Base-by-base conservation (phyloP, 2,888 invertebrate species). In the Kryphioiulus occultus region DNA sequence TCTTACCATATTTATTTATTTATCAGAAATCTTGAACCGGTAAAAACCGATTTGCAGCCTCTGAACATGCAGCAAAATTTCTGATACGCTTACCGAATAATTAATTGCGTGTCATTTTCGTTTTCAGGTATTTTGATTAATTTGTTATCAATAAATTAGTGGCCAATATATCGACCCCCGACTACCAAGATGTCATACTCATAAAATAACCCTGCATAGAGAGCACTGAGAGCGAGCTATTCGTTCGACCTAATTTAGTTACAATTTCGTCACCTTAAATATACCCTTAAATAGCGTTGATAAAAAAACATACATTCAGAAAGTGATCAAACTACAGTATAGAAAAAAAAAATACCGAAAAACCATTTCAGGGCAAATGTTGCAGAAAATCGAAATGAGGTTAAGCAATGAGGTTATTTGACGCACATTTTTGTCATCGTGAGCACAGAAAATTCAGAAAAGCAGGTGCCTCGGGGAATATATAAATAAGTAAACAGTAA, bases 361-460 rank as follows among this genome's bases (percentile, higher is more conserved):
- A 78, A 78, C 30, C 30, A 78, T 78, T 78, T 78, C 78, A 30
- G 78, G 78, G 78, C 78, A 78, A 78, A 78, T 78, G 78, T 78
- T 78, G 78, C 30, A 78, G 78, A 78, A 78, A 78, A 78, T 4
- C 15, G 12, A 78, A 78, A 78, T 78, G 78, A 78, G 78, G 78
- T 78, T 78, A 78, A 78, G 78, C 78, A 78, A 30, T 78, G 78
- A 78, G 78, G 78, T 78, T 78, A 78, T 78, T 26, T 78, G 78
- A 2, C 78, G 30, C 1, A 12, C 78, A 78, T 78, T 78, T 78
- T 78, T 78, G 78, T 78, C 78, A 78, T 30, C 30, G 15, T 78
- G 15, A 26, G 30, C 78, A 3, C 78, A 78, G 30, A 19, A 26
- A 68, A 17, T 68, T 68, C 2, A 1, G 22, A 30, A 78, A 30